These are phyloP conservation scores for Atherinomorus stipes DNA, from an alignment of 2,113 vertebrate genomes.

Conservation along the genomic window DNA sequence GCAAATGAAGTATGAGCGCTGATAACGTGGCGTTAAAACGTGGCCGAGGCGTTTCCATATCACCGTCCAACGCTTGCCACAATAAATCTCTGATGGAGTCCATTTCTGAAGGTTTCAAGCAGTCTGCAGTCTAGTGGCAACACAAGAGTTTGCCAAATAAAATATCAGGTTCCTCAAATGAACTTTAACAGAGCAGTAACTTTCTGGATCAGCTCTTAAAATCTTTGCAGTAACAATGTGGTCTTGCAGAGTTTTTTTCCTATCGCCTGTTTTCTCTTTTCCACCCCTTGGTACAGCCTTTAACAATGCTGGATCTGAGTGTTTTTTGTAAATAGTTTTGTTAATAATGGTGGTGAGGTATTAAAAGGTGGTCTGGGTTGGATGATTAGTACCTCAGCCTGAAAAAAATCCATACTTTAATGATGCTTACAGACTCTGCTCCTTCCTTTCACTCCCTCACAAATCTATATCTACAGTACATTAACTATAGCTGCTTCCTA, in stretches of 20 bases:
- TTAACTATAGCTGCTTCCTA: slow-evolving; percentile 4
- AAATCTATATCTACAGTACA: too few species aligned
- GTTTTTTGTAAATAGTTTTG: slow-evolving; percentile 70
- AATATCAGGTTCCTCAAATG: slow-evolving; percentile 80
- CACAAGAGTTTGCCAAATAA: slow-evolving; percentile 67
- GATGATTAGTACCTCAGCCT: slow-evolving; percentile 52
- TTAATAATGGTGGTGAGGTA: slow-evolving; percentile 43
- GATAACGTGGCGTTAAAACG: slow-evolving; percentile 42
- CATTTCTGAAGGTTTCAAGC: slow-evolving; percentile 59
- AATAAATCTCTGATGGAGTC: slow-evolving; percentile 63
- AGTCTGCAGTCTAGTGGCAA: slow-evolving; percentile 63
- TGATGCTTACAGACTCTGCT: slow-evolving; percentile 50
- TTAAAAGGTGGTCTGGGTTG: slow-evolving; percentile 56
- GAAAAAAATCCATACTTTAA: slow-evolving; percentile 52
- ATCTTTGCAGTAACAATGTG: slow-evolving; percentile 64
- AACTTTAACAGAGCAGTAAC: slow-evolving; percentile 76
- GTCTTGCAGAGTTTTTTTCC: slow-evolving; percentile 49
- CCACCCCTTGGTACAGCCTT: slow-evolving; percentile 51
- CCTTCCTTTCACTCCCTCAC: background rate
- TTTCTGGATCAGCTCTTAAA: slow-evolving; percentile 71
- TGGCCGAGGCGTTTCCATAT: slow-evolving; percentile 25
- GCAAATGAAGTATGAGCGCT: slow-evolving; percentile 14
- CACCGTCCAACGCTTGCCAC: slow-evolving; percentile 32
- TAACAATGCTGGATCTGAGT: slow-evolving; percentile 63
- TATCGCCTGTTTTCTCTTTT: slow-evolving; percentile 57